These are phyloP conservation scores for Corbicula japonica DNA, from an alignment of 2,888 invertebrate genomes.

Conservation along the genomic window DNA sequence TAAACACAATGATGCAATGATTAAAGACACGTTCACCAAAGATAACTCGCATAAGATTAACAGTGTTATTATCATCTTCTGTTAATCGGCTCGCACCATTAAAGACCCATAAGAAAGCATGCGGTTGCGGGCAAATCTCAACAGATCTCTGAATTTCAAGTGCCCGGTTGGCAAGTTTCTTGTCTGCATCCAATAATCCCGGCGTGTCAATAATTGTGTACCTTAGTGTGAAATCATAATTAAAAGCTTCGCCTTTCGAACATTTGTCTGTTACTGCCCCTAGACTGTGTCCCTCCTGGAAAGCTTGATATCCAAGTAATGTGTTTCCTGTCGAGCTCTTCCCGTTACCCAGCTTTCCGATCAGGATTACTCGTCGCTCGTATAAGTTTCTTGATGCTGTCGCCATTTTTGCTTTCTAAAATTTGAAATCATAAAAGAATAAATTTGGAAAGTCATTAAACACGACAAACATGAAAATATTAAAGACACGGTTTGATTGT, in stretches of 20 bases:
- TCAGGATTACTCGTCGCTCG: constrained; percentile 20
- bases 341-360: constrained; percentile 3
- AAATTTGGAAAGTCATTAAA: too few species aligned
- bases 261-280: neutral
- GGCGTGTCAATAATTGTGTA: constrained; percentile 11
- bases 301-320: neutral
- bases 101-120: constrained; percentile 10
- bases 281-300: neutral
- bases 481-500: too few species aligned
- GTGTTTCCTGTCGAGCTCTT: constrained; percentile 8
- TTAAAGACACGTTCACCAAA: constrained; percentile 6
- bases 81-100: neutral
- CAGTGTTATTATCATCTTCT: neutral
- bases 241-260: neutral
- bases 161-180: neutral
- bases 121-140: neutral
- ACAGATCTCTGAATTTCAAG: constrained; percentile 3
- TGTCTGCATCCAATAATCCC: constrained; percentile 3
- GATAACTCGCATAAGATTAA: constrained; percentile 2
- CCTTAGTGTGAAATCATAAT: neutral
- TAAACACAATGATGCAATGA: constrained; percentile 14
- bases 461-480: too few species aligned
- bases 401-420: too few species aligned
- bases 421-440: too few species aligned
- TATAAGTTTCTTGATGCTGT: too few species aligned